Percentiles rank a stretch among this genome's conserved stretches.
These are phyloP conservation scores for Cylas formicarius DNA, from an alignment of 1,140 invertebrate species.

Conservation along the genomic window DNA sequence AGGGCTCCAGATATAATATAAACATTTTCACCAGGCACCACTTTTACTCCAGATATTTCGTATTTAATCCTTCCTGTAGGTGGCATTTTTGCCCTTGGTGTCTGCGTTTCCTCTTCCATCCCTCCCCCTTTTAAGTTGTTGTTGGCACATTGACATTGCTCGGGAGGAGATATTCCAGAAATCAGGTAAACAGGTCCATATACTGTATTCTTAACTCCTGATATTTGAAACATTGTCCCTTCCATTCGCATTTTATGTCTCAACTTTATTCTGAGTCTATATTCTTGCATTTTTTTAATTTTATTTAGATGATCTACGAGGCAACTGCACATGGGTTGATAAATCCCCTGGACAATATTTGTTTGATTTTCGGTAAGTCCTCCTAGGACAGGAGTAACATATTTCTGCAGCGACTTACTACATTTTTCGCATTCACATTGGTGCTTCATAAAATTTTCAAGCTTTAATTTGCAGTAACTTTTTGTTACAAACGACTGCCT, in stretches of 20 bases:
- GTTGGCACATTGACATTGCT: slow-evolving; percentile 22
- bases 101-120: slow-evolving; percentile 20
- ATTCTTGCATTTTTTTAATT: slow-evolving; percentile 19
- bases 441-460: slow-evolving; percentile 16
- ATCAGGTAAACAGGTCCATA: slow-evolving; percentile 21
- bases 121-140: slow-evolving; percentile 9
- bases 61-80: slow-evolving; percentile 28
- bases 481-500: no score
- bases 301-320: slow-evolving; percentile 17
- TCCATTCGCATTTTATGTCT: slow-evolving; percentile 15
- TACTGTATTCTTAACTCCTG: slow-evolving; percentile 14
- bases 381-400: neutral
- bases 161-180: slow-evolving; percentile 15
- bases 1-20: slow-evolving; percentile 28
- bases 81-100: slow-evolving; percentile 27
- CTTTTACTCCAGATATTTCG: slow-evolving; percentile 31
- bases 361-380: no score
- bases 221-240: slow-evolving; percentile 13
- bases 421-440: slow-evolving; percentile 25
- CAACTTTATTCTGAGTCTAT: slow-evolving; percentile 15
- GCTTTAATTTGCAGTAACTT: slow-evolving; percentile 14
- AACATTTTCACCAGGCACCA: slow-evolving; percentile 30
- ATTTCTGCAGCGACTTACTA: neutral
- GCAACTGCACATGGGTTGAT: slow-evolving; percentile 18
- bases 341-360: slow-evolving; percentile 15